Evolutionary conservation across 2,888 invertebrate genomes (phyloP).

Genomic region (Drosophila emarginata): DNA sequence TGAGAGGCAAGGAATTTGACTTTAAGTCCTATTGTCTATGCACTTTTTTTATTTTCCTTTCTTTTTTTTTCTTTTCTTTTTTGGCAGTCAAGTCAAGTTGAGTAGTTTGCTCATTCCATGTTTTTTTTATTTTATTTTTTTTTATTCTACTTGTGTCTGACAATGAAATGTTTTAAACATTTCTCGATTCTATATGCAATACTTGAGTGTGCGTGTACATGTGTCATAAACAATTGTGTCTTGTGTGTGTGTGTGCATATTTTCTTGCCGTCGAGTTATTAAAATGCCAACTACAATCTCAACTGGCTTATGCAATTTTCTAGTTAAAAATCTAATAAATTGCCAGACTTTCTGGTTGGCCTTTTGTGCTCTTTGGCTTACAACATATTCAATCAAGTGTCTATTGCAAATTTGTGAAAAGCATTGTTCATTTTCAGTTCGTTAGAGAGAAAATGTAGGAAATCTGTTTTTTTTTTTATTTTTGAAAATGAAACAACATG

Average conservation of each 20-base stretch:
- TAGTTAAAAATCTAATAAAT: conserved; percentile 7
- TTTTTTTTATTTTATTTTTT: conserved; percentile 16
- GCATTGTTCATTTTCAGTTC: background rate
- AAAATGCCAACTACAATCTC: conserved; percentile 39
- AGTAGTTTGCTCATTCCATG: background rate
- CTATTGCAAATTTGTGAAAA: background rate
- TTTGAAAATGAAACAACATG: too few species aligned
- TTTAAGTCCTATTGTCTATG: conserved; percentile 47
- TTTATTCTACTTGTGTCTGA: conserved; percentile 6
- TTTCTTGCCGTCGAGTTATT: conserved; percentile 27
- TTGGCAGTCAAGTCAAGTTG: conserved; percentile 27
- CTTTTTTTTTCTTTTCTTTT: conserved; percentile 10
- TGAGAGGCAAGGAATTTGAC: conserved; percentile 23
- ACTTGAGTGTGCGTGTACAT: conserved; percentile 11
- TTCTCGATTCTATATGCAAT: background rate
- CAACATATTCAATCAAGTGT: conserved; percentile 2
- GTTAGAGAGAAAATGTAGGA: background rate
- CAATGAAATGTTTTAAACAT: conserved; percentile 32
- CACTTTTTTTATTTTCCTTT: conserved; percentile 23
- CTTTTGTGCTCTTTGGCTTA: background rate
- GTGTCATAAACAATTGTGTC: conserved; percentile 31
- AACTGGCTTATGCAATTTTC: conserved; percentile 14
- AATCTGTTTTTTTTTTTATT: background rate
- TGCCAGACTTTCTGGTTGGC: background rate
- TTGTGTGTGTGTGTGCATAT: background rate